Evolutionary conservation across 1,140 invertebrate genomes (phyloP).

Genomic region (Brachionus rubens): DNA sequence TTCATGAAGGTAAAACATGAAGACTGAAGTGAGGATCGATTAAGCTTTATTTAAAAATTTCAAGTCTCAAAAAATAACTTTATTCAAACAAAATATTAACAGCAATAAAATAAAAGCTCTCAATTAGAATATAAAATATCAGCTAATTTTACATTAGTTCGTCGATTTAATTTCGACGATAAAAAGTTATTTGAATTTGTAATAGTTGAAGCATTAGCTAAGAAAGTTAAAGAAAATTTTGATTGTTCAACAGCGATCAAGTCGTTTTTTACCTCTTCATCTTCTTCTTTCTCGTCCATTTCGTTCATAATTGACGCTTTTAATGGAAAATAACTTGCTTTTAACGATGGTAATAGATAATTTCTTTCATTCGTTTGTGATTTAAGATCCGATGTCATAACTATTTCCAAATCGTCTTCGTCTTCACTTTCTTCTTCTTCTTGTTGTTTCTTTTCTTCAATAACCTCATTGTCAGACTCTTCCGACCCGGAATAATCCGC

Average conservation of each 20-base stretch:
- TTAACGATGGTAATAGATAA: constrained; percentile 21
- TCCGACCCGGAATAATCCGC: not conserved
- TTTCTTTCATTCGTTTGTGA: not conserved
- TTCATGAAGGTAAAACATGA: too few species aligned
- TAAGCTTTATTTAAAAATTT: not conserved
- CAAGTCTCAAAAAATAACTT: not conserved
- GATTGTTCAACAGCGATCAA: constrained; percentile 34
- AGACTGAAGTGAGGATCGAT: too few species aligned
- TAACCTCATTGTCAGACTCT: not conserved
- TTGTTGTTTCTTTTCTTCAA: constrained; percentile 17
- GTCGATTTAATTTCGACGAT: not conserved
- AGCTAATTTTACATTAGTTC: not conserved
- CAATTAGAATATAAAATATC: constrained; percentile 33
- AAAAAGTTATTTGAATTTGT: constrained; percentile 5
- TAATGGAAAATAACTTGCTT: constrained; percentile 21
- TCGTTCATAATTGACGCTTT: constrained; percentile 4
- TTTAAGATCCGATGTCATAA: constrained; percentile 34
- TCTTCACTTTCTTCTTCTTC: constrained; percentile 25
- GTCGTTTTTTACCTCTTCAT: not conserved
- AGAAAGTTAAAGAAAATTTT: constrained; percentile 11
- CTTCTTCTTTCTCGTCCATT: not conserved
- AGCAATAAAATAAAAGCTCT: not conserved
- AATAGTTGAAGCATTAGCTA: constrained; percentile 1
- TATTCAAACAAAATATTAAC: not conserved
- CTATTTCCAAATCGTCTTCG: constrained; percentile 35